Base-by-base conservation (phyloP, 2,113 vertebrate genomes). In the Candoia aspera region DNA sequence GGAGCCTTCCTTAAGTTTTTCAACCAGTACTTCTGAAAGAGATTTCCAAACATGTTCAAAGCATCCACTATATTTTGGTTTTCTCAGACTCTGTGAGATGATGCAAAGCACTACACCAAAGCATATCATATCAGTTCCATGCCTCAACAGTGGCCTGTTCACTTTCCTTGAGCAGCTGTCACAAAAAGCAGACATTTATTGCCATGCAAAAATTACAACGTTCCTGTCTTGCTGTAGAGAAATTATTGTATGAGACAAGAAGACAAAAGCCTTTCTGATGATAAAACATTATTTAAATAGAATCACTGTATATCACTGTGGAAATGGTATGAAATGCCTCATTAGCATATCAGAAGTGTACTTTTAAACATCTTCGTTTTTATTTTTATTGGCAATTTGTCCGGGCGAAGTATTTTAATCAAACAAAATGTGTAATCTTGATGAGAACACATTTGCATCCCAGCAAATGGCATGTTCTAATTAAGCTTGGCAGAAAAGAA, bases 331-430 rank as follows among this genome's bases (percentile, higher is more conserved):
- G 53, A 42, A 68, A 68, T 46, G 15, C 49, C 17, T 86, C 46
- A 54, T 86, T 86, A 64, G 42, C 29, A 64, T 64, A 64, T 60
- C 24, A 49, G 84, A 33, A 64, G 24, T 37, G 53, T 54, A 54
- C 60, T 91, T 54, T 68, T 17, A 42, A 86, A 64, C 5, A 57
- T 54, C 26, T 87, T 73, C 90, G 8, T 73, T 91, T 86, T 87
- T 37, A 64, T 91, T 68, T 91, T 68, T 91, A 91, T 57, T 91
- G 90, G 84, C 60, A 91, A 91, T 91, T 87, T 91, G 53, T 91
- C 90, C 24, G 73, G 60, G 60, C 84, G 29, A 68, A 87, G 49
- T 64, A 19, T 73, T 91, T 86, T 87, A 91, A 87, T 87, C 60
- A 87, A 91, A 68, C 84, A 29, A 87, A 62, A 68, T 68, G 57